Conservation (phyloP, 1,140 invertebrate genomes). For the Bombus sylvicola region DNA sequence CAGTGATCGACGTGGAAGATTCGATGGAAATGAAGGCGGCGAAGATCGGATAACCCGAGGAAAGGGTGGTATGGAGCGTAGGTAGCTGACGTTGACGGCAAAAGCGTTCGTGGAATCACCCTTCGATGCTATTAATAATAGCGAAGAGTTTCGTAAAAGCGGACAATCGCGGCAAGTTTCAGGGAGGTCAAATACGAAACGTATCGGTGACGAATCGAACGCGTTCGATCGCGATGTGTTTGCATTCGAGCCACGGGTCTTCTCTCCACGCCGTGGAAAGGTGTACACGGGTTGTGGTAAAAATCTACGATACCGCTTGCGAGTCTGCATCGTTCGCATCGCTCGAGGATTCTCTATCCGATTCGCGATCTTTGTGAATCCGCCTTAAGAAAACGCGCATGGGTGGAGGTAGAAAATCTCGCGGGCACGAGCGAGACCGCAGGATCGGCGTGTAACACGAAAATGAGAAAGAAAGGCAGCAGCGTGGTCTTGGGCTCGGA, state of each 20-base stretch:
- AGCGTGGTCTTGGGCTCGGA: not conserved
- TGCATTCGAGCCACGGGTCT: not conserved
- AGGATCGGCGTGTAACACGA: constrained; percentile 16
- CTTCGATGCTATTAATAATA: constrained; percentile 15
- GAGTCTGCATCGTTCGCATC: constrained; percentile 39
- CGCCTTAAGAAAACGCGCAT: constrained; percentile 21
- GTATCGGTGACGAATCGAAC: constrained; percentile 5
- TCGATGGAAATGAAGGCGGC: no score
- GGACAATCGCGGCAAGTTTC: not conserved
- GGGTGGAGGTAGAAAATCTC: constrained; percentile 10
- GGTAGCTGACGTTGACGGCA: not conserved
- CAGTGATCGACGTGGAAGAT: no score
- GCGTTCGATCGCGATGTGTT: not conserved
- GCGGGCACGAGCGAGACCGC: not conserved
- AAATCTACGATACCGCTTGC: not conserved
- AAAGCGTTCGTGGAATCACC: not conserved
- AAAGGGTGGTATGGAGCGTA: no score
- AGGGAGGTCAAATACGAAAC: not conserved
- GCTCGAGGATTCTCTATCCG: constrained; percentile 35
- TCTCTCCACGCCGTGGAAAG: no score
- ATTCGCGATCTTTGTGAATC: constrained; percentile 38
- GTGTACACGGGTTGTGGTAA: not conserved
- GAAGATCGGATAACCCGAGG: not conserved
- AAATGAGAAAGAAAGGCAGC: constrained; percentile 36
- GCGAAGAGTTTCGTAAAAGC: constrained; percentile 6